phyloP scores from a whole-genome alignment of 2,113 vertebrate genomes.

The Helogale parvula region DNA sequence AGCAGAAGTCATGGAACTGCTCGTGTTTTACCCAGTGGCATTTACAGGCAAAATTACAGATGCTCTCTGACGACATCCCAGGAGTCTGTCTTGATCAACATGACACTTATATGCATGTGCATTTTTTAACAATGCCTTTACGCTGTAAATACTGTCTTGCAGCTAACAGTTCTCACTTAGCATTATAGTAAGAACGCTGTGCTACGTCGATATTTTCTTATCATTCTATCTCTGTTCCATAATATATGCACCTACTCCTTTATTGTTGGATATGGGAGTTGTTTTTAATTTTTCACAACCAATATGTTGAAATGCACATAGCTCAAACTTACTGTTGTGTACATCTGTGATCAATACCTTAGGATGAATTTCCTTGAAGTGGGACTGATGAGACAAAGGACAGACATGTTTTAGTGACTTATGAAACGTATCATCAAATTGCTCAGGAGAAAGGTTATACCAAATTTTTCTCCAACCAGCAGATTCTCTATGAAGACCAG shows the following conservation, averaged over 20 bases:
- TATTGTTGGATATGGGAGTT: background rate
- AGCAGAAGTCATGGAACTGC: background rate
- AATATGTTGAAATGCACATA: background rate
- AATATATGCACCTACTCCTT: background rate
- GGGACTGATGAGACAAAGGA: background rate
- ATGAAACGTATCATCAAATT: background rate
- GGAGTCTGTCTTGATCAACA: background rate
- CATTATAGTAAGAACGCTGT: background rate
- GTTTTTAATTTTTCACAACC: constrained; percentile 14
- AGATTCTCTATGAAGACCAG: background rate
- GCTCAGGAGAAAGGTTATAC: background rate
- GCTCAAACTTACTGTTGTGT: background rate
- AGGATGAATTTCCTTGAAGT: constrained; percentile 2
- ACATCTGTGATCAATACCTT: background rate
- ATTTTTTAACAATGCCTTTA: background rate
- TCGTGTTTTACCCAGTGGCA: background rate
- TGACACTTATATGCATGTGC: background rate
- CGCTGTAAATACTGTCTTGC: background rate
- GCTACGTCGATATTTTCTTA: background rate
- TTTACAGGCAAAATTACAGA: constrained; percentile 24
- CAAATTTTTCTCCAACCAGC: background rate
- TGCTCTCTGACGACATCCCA: background rate
- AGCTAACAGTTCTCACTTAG: background rate
- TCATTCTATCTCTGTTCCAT: background rate
- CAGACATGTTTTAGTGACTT: background rate